A percentile compares a stretch with the other conserved stretches of the same genome.
phyloP scores from a whole-genome alignment of 2,888 invertebrate genomes.

The Tryphoninae sp. region DNA sequence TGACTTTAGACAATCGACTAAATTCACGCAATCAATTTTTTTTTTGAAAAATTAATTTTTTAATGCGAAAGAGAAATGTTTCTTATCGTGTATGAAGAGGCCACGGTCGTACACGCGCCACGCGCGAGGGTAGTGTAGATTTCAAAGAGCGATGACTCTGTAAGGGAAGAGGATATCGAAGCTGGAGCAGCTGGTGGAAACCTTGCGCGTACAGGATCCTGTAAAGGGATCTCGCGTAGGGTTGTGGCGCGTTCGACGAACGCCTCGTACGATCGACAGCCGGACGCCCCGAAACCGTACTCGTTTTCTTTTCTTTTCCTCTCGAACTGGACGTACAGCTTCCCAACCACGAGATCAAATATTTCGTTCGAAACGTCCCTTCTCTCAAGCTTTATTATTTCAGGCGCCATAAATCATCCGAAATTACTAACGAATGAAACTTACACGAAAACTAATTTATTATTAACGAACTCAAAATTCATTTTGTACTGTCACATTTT shows the following conservation, averaged over 20 bases:
- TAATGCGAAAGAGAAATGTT: not conserved
- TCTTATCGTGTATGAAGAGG: slow-evolving; percentile 3
- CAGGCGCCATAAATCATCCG: not conserved
- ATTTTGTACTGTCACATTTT: no score
- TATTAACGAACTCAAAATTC: no score
- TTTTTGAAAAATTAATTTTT: not conserved
- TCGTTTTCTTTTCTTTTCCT: slow-evolving; percentile 44
- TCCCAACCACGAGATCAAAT: not conserved
- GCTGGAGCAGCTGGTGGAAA: slow-evolving; percentile 59
- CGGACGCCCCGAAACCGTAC: slow-evolving; percentile 59
- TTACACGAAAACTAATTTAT: no score
- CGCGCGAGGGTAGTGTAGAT: not conserved
- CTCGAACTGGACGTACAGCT: not conserved
- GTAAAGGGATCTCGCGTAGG: slow-evolving; percentile 55
- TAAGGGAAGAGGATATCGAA: slow-evolving; percentile 42
- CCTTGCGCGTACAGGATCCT: slow-evolving; percentile 59
- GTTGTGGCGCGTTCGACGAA: not conserved
- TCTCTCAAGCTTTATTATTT: not conserved
- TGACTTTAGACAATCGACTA: not conserved
- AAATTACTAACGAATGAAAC: no score
- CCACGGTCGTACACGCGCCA: slow-evolving; percentile 8
- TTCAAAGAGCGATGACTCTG: slow-evolving; percentile 17
- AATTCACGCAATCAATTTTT: not conserved
- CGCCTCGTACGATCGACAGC: slow-evolving; percentile 7
- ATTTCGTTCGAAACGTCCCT: not conserved